Evolutionary conservation across 2,113 vertebrate genomes (phyloP).

Genomic region (Erythrocercus mccallii): DNA sequence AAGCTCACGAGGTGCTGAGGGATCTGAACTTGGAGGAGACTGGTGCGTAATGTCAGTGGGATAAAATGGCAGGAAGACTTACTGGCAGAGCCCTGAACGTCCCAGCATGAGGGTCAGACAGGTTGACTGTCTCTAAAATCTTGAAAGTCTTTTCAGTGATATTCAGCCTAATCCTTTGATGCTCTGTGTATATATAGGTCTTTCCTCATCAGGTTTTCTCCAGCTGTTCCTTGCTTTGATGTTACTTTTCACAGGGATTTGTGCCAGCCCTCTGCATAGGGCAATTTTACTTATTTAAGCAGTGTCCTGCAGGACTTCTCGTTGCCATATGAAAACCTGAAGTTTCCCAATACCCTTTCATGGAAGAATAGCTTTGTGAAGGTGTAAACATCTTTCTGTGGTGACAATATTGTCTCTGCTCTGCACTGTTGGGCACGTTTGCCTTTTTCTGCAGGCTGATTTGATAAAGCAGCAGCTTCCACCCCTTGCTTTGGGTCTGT

Average conservation of each 20-base stretch:
- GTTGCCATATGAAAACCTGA: not conserved
- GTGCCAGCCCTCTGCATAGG: constrained; percentile 21
- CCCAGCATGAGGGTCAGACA: constrained; percentile 34
- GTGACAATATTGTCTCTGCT: not conserved
- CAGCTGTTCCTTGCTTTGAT: constrained; percentile 11
- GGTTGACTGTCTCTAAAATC: constrained; percentile 50
- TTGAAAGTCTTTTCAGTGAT: constrained; percentile 41
- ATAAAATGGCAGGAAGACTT: constrained; percentile 31
- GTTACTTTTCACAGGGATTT: constrained; percentile 1
- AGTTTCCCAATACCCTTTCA: not conserved
- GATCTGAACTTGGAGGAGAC: not conserved
- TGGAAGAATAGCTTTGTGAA: not conserved
- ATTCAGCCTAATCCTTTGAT: constrained; percentile 49
- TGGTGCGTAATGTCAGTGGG: not conserved
- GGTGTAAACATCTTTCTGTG: not conserved
- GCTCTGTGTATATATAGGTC: not conserved
- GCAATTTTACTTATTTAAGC: constrained; percentile 2
- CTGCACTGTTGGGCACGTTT: not conserved
- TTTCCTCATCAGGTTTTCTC: not conserved
- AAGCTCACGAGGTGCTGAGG: not conserved
- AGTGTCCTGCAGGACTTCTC: not conserved
- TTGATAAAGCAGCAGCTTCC: not conserved
- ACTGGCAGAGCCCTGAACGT: constrained; percentile 20
- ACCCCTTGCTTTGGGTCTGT: not conserved
- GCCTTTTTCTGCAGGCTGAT: not conserved